phyloP scores from a whole-genome alignment of 2,113 vertebrate genomes.

The Atherinomorus stipes region DNA sequence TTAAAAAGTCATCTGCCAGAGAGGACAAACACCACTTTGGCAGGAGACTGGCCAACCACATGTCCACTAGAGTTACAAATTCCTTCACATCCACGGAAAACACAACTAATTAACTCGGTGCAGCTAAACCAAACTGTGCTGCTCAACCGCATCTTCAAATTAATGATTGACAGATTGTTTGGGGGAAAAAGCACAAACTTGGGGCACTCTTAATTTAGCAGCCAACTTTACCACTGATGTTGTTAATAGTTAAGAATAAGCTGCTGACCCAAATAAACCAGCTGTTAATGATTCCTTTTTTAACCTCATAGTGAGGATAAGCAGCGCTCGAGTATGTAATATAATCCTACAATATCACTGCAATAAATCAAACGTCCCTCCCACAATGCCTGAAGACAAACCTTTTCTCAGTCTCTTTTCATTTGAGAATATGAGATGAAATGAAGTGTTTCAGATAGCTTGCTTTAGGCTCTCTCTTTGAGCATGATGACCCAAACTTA shows the following conservation, averaged over 20 bases:
- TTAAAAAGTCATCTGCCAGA: neutral
- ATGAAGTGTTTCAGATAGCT: neutral
- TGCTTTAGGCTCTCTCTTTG: neutral
- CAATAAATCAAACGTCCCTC: constrained; percentile 60
- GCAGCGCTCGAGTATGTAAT: constrained; percentile 5
- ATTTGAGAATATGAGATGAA: neutral
- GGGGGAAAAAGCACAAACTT: constrained; percentile 9
- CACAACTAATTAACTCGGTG: constrained; percentile 33
- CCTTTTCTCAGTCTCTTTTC: neutral
- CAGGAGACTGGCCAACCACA: neutral
- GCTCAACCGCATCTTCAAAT: constrained; percentile 17
- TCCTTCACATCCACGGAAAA: constrained; percentile 22
- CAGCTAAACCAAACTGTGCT: constrained; percentile 1
- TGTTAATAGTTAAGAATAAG: constrained; percentile 48
- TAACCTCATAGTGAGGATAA: constrained; percentile 38
- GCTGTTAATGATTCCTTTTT: constrained; percentile 74
- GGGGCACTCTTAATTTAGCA: neutral
- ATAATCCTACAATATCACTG: constrained; percentile 36
- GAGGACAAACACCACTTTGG: neutral
- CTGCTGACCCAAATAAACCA: constrained; percentile 34
- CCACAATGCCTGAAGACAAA: neutral
- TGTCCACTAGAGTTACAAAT: constrained; percentile 29
- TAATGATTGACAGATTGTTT: constrained; percentile 59
- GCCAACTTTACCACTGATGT: constrained; percentile 5
- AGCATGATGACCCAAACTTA: neutral